Base-by-base conservation (phyloP, 2,113 vertebrate genomes). In the Desmodus rotundus region DNA sequence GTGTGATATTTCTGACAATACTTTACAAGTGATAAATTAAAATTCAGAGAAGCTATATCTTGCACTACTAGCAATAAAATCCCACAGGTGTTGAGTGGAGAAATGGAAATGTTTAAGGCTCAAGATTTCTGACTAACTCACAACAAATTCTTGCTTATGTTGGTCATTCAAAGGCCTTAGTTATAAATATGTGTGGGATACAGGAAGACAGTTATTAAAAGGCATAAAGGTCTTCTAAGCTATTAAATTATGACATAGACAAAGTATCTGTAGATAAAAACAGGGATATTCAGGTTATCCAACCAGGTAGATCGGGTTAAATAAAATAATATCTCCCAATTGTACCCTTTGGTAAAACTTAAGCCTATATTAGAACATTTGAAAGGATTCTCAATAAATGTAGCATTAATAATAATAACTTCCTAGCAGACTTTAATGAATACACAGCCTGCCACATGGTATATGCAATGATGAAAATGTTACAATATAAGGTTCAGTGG, bases 11-110 rank as follows among this genome's bases (percentile, higher is more conserved):
- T 85, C 67, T 81, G 67, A 76, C 31, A 38, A 91, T 7, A 86
- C 76, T 84, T 81, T 61, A 43, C 26, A 95, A 84, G 67, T 36
- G 26, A 91, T 80, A 83, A 63, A 88, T 80, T 83, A 80, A 92
- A 82, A 82, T 87, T 45, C 61, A 87, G 61, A 67, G 28, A 80
- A 77, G 45, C 38, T 87, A 2, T 70, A 45, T 78, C n/a, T 94
- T 83, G 15, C n/a, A 36, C 45, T 58, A 24, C 2, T 41, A 24
- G 45, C 12, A 85, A 92, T 38, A 67, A 87, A 92, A 33, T 41
- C 67, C 26, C 45, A 78, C 7, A 54, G 22, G 24, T 76, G 61
- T 38, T 94, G 41, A 78, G 20, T 54, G 16, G 38, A 13, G 43
- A 85, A 67, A 58, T 65, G 2, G 8, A 76, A 80, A 70, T 91